Percentiles rank a stretch among this genome's conserved stretches.
phyloP scores from a whole-genome alignment of 1,140 invertebrate species.

The Dolichoris vasculosae region DNA sequence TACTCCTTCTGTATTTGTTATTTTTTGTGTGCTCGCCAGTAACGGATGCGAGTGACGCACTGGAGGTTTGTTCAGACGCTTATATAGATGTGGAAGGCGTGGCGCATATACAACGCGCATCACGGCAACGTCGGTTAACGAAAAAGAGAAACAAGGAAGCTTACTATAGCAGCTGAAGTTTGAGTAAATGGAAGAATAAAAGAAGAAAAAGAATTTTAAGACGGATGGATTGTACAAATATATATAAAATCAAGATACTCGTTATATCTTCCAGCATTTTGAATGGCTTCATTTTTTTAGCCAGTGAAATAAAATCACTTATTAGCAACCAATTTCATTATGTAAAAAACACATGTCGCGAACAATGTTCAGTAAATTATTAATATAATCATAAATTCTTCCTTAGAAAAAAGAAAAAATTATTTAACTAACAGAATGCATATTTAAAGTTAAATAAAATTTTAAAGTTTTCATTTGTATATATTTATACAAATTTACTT shows the following conservation, averaged over 20 bases:
- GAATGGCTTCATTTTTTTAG: neutral
- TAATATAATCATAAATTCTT: too few species aligned
- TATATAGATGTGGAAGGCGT: constrained; percentile 69
- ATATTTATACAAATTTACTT: too few species aligned
- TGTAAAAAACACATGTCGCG: neutral
- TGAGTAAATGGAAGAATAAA: neutral
- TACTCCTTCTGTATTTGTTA: neutral
- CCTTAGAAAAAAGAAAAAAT: too few species aligned
- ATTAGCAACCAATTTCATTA: neutral
- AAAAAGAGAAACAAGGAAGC: neutral
- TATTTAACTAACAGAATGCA: too few species aligned
- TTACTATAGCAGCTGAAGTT: neutral
- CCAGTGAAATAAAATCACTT: neutral
- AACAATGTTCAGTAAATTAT: too few species aligned
- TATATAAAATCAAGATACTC: neutral
- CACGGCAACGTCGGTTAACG: constrained; percentile 15
- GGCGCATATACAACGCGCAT: constrained; percentile 55
- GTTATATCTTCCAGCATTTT: neutral
- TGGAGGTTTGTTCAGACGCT: constrained; percentile 54
- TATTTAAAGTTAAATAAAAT: too few species aligned
- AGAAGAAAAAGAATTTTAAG: neutral
- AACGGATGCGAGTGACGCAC: constrained; percentile 62
- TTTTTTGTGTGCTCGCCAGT: neutral
- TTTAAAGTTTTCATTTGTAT: too few species aligned
- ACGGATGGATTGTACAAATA: neutral